Evolutionary conservation across 1,140 invertebrate species (phyloP).

Genomic region (Heliothis virescens): DNA sequence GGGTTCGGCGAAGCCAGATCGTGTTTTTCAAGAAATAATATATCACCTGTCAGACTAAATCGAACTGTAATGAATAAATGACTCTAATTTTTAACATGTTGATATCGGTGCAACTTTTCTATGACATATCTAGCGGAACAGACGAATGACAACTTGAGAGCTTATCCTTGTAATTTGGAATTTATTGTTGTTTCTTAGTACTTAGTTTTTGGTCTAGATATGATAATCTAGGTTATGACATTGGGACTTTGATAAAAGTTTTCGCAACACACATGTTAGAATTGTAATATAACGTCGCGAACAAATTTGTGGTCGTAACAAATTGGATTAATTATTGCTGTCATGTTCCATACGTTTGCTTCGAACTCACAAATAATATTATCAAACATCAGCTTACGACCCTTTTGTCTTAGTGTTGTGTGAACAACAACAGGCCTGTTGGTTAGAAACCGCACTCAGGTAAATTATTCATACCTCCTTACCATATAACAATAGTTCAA

Average conservation of each 20-base stretch:
- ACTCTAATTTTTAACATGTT: too few species aligned
- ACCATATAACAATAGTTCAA: too few species aligned
- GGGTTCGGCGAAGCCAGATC: too few species aligned
- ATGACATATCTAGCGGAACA: background rate
- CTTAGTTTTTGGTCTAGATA: slow-evolving; percentile 5
- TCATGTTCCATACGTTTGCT: background rate
- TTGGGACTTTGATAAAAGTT: slow-evolving; percentile 10
- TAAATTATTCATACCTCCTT: too few species aligned
- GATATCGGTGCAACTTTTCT: too few species aligned
- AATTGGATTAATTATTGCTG: slow-evolving; percentile 18
- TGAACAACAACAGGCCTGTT: too few species aligned
- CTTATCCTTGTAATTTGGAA: background rate
- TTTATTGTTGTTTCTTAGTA: slow-evolving; percentile 7
- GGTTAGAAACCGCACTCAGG: too few species aligned
- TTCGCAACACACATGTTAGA: background rate
- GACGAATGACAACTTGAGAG: background rate
- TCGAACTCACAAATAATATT: background rate
- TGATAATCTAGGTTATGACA: background rate
- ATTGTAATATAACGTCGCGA: background rate
- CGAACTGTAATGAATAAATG: too few species aligned
- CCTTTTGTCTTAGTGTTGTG: background rate
- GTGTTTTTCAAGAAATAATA: too few species aligned
- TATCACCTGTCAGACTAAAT: too few species aligned
- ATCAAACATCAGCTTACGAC: background rate
- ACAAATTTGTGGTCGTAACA: slow-evolving; percentile 14